Conservation (phyloP, 2,113 vertebrate genomes). For the Hymenochirus boettgeri region DNA sequence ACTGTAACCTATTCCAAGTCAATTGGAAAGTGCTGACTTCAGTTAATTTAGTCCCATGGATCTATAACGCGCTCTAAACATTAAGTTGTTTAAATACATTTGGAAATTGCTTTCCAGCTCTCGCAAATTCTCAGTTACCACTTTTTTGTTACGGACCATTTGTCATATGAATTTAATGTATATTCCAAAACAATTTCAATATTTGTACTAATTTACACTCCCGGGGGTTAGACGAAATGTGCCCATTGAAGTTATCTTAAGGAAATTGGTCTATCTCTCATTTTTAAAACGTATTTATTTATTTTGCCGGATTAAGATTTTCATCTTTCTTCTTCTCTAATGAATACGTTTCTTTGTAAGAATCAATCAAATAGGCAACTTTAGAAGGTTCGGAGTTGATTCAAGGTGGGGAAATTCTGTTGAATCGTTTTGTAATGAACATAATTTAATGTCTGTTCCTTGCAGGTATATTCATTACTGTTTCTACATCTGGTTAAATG, state of each 20-base stretch:
- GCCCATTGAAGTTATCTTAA: neutral
- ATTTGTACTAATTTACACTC: neutral
- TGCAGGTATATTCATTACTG: constrained; percentile 8
- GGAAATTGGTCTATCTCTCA: neutral
- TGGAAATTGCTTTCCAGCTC: neutral
- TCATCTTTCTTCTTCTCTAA: neutral
- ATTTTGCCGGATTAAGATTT: neutral
- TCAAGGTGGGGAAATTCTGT: neutral
- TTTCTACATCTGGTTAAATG: constrained; percentile 8
- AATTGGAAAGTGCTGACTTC: neutral
- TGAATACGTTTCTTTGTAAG: neutral
- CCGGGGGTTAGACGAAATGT: too few relatives aligned
- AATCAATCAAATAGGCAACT: constrained; percentile 8
- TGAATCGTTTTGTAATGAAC: neutral
- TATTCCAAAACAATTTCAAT: neutral
- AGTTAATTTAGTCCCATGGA: neutral
- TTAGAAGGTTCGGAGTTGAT: constrained; percentile 9
- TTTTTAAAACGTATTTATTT: constrained; percentile 5
- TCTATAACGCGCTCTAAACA: neutral
- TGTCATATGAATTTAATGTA: neutral
- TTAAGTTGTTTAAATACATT: neutral
- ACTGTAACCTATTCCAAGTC: too few relatives aligned
- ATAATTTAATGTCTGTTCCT: constrained; percentile 11
- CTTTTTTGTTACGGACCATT: neutral
- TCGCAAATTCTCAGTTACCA: neutral